These are phyloP conservation scores for Hestina assimilis DNA, from an alignment of 1,140 invertebrate genomes.

Conservation along the genomic window DNA sequence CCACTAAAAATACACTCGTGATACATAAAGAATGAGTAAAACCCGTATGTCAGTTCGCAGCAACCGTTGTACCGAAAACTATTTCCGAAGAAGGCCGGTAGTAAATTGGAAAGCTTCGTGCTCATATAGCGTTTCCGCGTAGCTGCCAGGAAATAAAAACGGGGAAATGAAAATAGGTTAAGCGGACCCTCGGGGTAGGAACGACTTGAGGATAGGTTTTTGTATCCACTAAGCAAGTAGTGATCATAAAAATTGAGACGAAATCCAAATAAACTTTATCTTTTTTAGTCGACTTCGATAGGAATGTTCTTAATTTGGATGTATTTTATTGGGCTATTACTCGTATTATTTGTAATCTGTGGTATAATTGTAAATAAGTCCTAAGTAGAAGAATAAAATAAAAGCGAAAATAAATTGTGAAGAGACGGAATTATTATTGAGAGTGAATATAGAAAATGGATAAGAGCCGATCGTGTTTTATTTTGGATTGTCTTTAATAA, in stretches of 20 bases:
- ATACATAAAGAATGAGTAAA: conserved; percentile 2
- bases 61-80: conserved; percentile 42
- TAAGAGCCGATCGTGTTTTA: too few relatives aligned
- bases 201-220: conserved; percentile 51
- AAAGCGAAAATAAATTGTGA: too few relatives aligned
- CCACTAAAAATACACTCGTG: too few relatives aligned
- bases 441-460: too few relatives aligned
- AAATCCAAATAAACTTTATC: not conserved
- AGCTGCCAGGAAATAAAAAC: conserved; percentile 59
- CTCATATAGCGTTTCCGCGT: conserved; percentile 39
- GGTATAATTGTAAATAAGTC: too few relatives aligned
- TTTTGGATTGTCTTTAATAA: too few relatives aligned
- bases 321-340: too few relatives aligned
- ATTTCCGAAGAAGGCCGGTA: conserved; percentile 40
- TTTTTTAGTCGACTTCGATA: not conserved
- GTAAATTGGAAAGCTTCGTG: conserved; percentile 60
- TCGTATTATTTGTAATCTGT: too few relatives aligned
- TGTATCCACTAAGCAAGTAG: conserved; percentile 34
- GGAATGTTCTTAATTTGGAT: too few relatives aligned
- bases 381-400: too few relatives aligned
- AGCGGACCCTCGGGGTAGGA: conserved; percentile 48
- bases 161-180: conserved; percentile 69
- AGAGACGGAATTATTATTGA: too few relatives aligned
- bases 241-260: conserved; percentile 20
- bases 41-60: conserved; percentile 22